Base-by-base conservation (phyloP, 2,113 vertebrate species). In the Chamaetylas fuelleborni region DNA sequence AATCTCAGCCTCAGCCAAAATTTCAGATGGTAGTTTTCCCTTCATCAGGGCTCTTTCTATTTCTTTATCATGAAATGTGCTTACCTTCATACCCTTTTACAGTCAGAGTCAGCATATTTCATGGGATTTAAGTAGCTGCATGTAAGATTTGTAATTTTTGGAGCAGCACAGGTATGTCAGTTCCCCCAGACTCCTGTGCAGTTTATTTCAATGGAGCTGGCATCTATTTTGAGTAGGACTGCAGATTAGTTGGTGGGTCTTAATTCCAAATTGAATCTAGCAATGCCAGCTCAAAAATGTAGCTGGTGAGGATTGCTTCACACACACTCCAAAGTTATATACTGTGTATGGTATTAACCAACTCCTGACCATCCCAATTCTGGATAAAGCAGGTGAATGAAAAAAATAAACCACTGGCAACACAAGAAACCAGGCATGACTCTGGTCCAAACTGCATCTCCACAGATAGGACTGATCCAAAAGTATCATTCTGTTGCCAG, bases 101-200 rank as follows among this genome's bases (percentile, higher is more conserved):
- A 90, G 22, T 19, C 47, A 29, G 10, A 61, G 66, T 40, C 34
- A 53, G 42, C 13, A 11, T 34, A 50, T 51, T 71, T 33, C 29
- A 6, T 14, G 22, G 13, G 12, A 40, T 88, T 82, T 56, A 47
- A 43, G 22, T 6, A 71, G 19, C 26, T 64, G 11, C 7, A 3
- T 23, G 8, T 7, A 43, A 69, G 18, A 70, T n/a, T 8, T 57
- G 36, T 40, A 15, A 53, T n/a, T 86, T 70, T 40, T 31, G 28
- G 12, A 81, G 38, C 1, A 72, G 18, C 34, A 53, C 16, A 61
- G 26, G 14, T 69, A 38, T 13, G 58, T 18, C 25, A 22, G 48
- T 4, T 53, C 6, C 26, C 43, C 11, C 36, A 34, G 11, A 45
- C 8, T 71, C 3, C 33, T 40, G 11, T 0, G 1, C 10, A 53